Evolutionary conservation across 2,797 vertebrate genomes (phyloP).

Genomic region (Ispidina lecontei): DNA sequence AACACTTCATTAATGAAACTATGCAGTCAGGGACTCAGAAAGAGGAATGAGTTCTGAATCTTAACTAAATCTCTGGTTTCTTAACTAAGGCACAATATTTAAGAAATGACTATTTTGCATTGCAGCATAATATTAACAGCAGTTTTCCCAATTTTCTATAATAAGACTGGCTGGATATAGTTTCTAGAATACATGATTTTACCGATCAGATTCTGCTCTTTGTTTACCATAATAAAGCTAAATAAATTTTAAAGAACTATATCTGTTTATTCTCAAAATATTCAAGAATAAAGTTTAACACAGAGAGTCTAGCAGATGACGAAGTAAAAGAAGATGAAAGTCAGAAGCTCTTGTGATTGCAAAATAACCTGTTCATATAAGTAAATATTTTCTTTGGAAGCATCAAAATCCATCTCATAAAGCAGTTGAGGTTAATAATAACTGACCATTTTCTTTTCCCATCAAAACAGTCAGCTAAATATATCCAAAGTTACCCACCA

Average conservation of each 20-base stretch:
- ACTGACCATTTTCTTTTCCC: not conserved
- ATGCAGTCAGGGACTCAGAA: not conserved
- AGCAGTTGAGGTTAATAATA: not conserved
- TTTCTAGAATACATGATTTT: not conserved
- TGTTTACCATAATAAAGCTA: not conserved
- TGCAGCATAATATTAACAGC: not conserved
- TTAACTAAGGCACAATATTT: not conserved
- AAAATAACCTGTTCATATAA: not conserved
- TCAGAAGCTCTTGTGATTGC: not conserved
- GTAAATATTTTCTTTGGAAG: slow-evolving; percentile 18
- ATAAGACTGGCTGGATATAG: not conserved
- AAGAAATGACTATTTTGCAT: not conserved
- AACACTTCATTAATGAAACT: slow-evolving; percentile 20
- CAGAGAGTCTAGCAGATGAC: not conserved
- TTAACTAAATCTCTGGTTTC: not conserved
- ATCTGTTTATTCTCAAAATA: not conserved
- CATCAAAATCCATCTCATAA: slow-evolving; percentile 18
- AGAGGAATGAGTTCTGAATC: slow-evolving; percentile 12
- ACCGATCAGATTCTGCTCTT: not conserved
- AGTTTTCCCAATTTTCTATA: not conserved
- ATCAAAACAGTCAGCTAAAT: not conserved
- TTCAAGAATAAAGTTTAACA: not conserved
- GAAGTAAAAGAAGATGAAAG: not conserved
- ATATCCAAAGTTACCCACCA: not conserved
- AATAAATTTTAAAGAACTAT: not conserved